Percentiles rank a stretch among this genome's conserved stretches.
Conservation (phyloP, 1,140 invertebrate genomes). For the Conus ventricosus region DNA sequence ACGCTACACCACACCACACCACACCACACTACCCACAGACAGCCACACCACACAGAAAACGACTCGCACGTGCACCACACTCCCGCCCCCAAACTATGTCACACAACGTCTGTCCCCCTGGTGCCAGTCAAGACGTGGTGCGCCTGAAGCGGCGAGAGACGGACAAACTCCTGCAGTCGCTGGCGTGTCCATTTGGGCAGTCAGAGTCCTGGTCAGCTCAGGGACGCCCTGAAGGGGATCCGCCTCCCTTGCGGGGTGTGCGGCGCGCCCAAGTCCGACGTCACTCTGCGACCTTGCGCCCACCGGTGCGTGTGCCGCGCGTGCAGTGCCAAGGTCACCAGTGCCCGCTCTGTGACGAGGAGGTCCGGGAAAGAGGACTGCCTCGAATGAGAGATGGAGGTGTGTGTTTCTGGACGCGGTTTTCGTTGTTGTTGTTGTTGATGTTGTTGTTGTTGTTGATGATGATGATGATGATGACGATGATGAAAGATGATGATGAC, state of each 20-base stretch:
- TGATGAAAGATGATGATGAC: too few relatives aligned
- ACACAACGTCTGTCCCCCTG: background rate
- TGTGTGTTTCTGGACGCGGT: background rate
- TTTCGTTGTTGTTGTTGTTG: background rate
- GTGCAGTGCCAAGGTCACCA: slow-evolving; percentile 17
- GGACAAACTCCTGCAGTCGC: background rate
- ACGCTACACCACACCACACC: background rate
- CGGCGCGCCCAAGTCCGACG: slow-evolving; percentile 20
- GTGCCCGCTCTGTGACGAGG: slow-evolving; percentile 26
- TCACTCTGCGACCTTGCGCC: slow-evolving; percentile 10
- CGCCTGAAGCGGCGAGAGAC: background rate
- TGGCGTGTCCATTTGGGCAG: background rate
- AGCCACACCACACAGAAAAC: background rate
- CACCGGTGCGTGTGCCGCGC: slow-evolving; percentile 30
- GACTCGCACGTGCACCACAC: background rate
- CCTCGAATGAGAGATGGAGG: background rate
- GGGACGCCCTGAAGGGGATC: slow-evolving; percentile 22
- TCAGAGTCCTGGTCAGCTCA: background rate
- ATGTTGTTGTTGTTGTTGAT: background rate
- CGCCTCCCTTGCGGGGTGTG: slow-evolving; percentile 23
- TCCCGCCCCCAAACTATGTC: background rate
- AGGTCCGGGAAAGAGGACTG: background rate
- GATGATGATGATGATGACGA: too few relatives aligned
- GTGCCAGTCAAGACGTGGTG: background rate
- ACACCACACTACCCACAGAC: background rate